Conservation (phyloP, 2,797 vertebrate species). For the Cuculus canorus region DNA sequence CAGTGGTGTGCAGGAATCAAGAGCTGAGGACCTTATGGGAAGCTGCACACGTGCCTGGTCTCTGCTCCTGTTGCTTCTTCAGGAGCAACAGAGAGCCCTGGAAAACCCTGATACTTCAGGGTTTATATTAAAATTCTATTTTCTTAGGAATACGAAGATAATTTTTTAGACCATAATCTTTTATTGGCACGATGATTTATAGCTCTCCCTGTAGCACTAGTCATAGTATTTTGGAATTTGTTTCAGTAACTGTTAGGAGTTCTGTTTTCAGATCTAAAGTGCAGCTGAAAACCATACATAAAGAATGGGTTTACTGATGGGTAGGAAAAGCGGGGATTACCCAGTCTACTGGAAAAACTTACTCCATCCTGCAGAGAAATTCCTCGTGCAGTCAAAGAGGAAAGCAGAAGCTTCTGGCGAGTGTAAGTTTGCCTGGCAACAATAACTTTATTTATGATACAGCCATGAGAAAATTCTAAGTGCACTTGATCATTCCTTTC, state of each 20-base stretch:
- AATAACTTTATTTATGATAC: conserved; percentile 1
- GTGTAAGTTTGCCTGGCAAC: conserved; percentile 9
- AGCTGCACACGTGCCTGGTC: background rate
- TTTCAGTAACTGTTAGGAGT: background rate
- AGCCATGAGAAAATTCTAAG: background rate
- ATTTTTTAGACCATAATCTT: background rate
- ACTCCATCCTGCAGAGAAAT: background rate
- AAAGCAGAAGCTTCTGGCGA: background rate
- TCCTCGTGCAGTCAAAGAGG: background rate
- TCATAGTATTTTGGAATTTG: background rate
- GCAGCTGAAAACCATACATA: background rate
- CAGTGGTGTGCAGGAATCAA: background rate
- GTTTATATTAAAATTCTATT: background rate
- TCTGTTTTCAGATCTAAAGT: background rate
- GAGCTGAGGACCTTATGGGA: background rate
- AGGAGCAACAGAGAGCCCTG: background rate
- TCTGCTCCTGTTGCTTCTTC: background rate
- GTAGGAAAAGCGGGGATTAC: background rate
- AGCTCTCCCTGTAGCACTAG: background rate
- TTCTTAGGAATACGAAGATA: background rate
- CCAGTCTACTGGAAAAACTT: background rate
- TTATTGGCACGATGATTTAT: background rate
- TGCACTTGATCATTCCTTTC: background rate
- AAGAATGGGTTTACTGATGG: background rate
- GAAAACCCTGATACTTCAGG: background rate